These are phyloP conservation scores for Orthosia incerta DNA, from an alignment of 2,888 invertebrate genomes.

Conservation along the genomic window DNA sequence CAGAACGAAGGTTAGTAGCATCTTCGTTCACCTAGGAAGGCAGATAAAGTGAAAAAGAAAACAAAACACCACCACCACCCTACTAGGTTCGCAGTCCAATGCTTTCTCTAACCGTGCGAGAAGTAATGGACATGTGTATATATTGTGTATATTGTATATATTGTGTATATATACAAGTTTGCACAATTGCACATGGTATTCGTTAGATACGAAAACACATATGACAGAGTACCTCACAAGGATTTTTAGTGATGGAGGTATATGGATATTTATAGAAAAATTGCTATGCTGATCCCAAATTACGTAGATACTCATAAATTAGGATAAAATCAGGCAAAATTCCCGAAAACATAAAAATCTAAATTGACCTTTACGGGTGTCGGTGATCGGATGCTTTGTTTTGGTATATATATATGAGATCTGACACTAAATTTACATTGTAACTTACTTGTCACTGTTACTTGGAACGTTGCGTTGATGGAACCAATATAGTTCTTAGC, in stretches of 20 bases:
- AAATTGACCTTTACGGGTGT: not conserved
- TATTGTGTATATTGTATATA: too few relatives aligned
- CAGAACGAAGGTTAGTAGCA: too few relatives aligned
- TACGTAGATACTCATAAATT: not conserved
- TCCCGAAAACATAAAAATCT: not conserved
- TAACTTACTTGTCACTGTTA: slow-evolving; percentile 40
- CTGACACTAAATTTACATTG: not conserved
- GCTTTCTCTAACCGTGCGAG: too few relatives aligned
- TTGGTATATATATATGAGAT: not conserved
- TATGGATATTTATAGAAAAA: not conserved
- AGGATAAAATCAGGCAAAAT: not conserved
- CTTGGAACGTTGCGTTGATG: slow-evolving; percentile 12
- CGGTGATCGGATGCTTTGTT: not conserved
- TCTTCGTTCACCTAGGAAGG: too few relatives aligned
- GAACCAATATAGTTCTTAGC: slow-evolving; percentile 49
- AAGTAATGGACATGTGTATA: too few relatives aligned
- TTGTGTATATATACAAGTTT: too few relatives aligned
- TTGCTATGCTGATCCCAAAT: not conserved
- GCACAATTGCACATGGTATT: too few relatives aligned
- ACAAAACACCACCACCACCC: too few relatives aligned
- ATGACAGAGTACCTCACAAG: too few relatives aligned
- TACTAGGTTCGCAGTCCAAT: too few relatives aligned
- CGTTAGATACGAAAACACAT: not conserved
- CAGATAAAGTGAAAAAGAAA: too few relatives aligned
- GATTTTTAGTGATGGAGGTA: too few relatives aligned